Base-by-base conservation (phyloP, 2,888 invertebrate genomes). In the Lomographa bimaculata region DNA sequence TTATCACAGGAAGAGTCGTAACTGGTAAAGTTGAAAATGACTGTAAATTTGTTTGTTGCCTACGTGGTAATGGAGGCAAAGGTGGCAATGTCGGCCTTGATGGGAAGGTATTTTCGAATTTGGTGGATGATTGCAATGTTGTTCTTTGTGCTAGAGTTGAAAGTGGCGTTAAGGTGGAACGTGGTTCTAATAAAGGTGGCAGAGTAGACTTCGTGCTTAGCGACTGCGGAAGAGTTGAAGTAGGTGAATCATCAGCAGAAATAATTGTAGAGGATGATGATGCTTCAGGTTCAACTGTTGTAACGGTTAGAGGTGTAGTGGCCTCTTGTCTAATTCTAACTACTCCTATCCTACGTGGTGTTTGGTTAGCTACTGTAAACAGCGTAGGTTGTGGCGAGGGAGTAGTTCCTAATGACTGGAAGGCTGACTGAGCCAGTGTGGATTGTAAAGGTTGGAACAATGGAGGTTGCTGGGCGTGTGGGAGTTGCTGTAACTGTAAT, bases 331-430 rank as follows among this genome's bases (percentile, higher is more conserved):
- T 37, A 7, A 50, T 41, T 7, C 28, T 47, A 5, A 47, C 37
- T 3, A 46, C 17, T n/a, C 44, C 52, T 2, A 46, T 43, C 16
- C 50, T 42, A 28, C 19, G 38, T 1, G 45, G 43, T n/a, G 38
- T 11, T 26, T 45, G 46, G 7, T 28, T 49, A 7, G 24, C 16
- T 7, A 25, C 2, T 2, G 28, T 25, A 12, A 38, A 35, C 6
- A 24, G 7, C 21, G 39, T 36, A n/a, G 38, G 16, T 28, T 39
- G 28, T 1, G 19, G 12, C 2, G 34, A 20, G 8, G 42, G 9
- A 3, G 30, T 33, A 3, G 46, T 25, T 5, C 9, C 20, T 17
- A 28, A 4, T 1, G 40, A 28, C 7, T 45, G 34, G 14, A 27
- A 11, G 5, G 33, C 17, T n/a, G 46, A 20, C 17, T 46, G 50